These are phyloP conservation scores for Dromiciops gliroides DNA, from an alignment of 2,113 vertebrate genomes.

Conservation along the genomic window DNA sequence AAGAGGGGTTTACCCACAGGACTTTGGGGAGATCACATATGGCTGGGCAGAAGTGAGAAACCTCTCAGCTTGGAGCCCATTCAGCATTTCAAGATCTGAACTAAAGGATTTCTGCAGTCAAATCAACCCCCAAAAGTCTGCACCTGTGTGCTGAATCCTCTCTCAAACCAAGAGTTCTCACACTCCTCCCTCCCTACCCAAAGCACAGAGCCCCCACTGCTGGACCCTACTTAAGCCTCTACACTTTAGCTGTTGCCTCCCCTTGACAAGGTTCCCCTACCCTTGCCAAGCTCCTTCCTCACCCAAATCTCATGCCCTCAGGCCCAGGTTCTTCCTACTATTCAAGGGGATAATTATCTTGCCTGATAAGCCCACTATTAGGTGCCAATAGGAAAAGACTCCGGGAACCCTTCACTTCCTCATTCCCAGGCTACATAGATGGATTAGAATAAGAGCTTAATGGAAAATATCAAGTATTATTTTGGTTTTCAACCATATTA, in stretches of 20 bases:
- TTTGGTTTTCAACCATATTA: neutral
- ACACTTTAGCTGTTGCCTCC: no score
- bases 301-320: neutral
- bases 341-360: neutral
- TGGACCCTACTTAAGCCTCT: neutral
- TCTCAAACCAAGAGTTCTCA: neutral
- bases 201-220: neutral
- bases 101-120: neutral
- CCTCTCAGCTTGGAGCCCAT: neutral
- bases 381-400: neutral
- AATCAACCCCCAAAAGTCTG: neutral
- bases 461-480: neutral
- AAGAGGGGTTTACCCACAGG: neutral
- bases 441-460: neutral
- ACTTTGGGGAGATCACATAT: neutral
- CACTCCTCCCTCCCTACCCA: neutral
- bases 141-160: neutral
- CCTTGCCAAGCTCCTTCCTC: neutral
- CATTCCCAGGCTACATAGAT: neutral
- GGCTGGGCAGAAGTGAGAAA: neutral
- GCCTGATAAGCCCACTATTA: neutral
- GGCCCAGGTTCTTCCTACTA: neutral
- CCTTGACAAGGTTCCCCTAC: no score
- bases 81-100: neutral
- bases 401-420: neutral